These are phyloP conservation scores for Plectropomus leopardus DNA, from an alignment of 2,113 vertebrate genomes.

Conservation along the genomic window DNA sequence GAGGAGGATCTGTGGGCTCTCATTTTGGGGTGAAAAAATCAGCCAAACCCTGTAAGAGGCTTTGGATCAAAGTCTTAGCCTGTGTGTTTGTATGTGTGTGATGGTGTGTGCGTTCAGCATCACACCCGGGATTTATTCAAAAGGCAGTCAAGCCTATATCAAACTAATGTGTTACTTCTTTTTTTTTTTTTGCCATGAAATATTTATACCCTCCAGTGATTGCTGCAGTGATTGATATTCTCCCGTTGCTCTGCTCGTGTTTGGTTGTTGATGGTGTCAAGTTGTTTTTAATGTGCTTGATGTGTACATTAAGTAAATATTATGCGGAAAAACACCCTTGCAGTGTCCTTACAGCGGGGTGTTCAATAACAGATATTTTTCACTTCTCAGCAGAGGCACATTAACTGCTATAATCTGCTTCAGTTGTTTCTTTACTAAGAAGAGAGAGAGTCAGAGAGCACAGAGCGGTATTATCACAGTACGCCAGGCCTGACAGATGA, in stretches of 20 bases:
- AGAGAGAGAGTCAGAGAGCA: neutral
- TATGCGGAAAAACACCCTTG: conserved; percentile 9
- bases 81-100: conserved; percentile 25
- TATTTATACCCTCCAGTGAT: conserved; percentile 58
- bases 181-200: conserved; percentile 59
- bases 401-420: conserved; percentile 13
- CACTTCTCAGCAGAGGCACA: neutral
- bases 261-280: conserved; percentile 51
- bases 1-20: conserved; percentile 51
- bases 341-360: conserved; percentile 8
- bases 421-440: conserved; percentile 3
- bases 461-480: neutral
- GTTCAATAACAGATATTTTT: conserved; percentile 30
- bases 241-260: conserved; percentile 17
- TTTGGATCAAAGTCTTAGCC: conserved; percentile 76
- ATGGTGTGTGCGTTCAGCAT: conserved; percentile 15
- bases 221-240: conserved; percentile 61
- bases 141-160: conserved; percentile 56
- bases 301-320: conserved; percentile 51
- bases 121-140: conserved; percentile 67
- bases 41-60: conserved; percentile 66
- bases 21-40: conserved; percentile 70
- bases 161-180: conserved; percentile 65
- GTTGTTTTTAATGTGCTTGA: conserved; percentile 51
- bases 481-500: neutral